Evolutionary conservation across 35 echinoderm and acorn worm species (phyloP).

Genomic region (Diadema setosum): DNA sequence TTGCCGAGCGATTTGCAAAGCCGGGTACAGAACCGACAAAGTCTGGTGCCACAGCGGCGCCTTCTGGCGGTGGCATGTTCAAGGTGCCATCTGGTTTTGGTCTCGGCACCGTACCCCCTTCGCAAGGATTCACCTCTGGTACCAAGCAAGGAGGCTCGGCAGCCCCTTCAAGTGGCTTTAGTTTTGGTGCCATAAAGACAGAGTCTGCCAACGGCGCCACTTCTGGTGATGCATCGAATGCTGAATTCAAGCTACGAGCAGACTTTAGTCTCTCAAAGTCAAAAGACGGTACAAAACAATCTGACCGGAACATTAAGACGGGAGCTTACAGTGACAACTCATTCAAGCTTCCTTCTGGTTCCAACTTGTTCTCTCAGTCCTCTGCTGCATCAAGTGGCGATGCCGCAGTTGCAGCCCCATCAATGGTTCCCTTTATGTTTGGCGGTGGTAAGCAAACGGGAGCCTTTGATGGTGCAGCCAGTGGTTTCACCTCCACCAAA

Average conservation of each 20-base stretch:
- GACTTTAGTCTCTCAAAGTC: neutral
- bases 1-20: too few relatives aligned
- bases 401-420: neutral
- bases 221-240: neutral
- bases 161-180: neutral
- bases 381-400: neutral
- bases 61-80: neutral
- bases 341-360: neutral
- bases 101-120: neutral
- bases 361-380: neutral
- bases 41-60: neutral
- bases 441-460: neutral
- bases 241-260: neutral
- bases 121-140: neutral
- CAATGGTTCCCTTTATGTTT: neutral
- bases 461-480: neutral
- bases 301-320: too few relatives aligned
- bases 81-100: too few relatives aligned
- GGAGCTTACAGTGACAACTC: too few relatives aligned
- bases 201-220: neutral
- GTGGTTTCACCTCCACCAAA: neutral
- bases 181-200: neutral
- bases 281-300: too few relatives aligned
- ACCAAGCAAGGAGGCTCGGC: neutral
- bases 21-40: neutral